Evolutionary conservation across 2,797 vertebrate species (phyloP), one percentile per base, ranked within the genome.

Genomic region (Cyprinella venusta): DNA sequence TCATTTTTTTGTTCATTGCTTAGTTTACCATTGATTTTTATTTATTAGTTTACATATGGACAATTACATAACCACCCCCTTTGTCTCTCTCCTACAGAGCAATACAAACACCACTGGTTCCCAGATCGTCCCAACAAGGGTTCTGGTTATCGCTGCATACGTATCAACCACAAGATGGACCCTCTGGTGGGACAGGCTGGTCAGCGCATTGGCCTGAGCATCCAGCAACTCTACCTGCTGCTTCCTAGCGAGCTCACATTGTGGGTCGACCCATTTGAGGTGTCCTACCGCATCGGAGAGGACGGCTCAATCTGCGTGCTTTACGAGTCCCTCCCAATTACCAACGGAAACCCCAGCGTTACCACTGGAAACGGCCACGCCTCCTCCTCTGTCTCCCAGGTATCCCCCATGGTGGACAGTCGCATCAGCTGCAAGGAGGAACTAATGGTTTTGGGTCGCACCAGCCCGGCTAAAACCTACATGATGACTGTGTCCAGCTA

Each of bases 401-500:
- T 96, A 92, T 92, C 94, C 88, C 92, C 96, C 85, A 95, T 98
- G 96, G 95, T 97, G 95, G 97, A 99, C 94, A 98, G 96, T 96
- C 95, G 95, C 93, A 97, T 97, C 95, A 97, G 97, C 95, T 99
- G 97, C 95, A 99, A 98, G 95, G 98, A 98, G 94, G 97, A 99
- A 96, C 94, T 98, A 92, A 96, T 97, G 94, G 92, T 93, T 88
- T 91, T 98, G 94, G 96, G 96, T 89, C 94, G 97, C 94, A 94
- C 96, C 91, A 98, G 97, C 93, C 97, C 97, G 90, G 96, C 97
- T 93, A 99, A 99, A 95, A 92, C 94, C 93, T 99, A 98, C 96
- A 98, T 98, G 97, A 98, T 99, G 97, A 99, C 97, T 93, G 97
- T 99, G 95, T 99, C 97, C 86, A 96, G 97, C 94, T 99, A 99